phyloP scores from a whole-genome alignment of 1,140 invertebrate species.

The Solenopsis invicta region DNA sequence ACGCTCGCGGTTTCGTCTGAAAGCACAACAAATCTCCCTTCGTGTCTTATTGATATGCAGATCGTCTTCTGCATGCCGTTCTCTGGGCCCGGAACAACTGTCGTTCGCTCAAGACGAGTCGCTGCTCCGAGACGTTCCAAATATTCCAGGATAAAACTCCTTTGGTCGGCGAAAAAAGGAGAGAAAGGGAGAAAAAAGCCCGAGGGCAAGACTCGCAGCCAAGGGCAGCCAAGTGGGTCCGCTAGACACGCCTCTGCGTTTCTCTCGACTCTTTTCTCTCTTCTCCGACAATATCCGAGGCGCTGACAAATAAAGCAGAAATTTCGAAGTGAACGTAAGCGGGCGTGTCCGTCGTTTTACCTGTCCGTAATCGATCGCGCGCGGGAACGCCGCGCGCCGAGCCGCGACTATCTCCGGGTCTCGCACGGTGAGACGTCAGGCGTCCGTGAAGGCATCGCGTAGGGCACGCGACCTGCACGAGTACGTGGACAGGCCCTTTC shows the following conservation, averaged over 20 bases:
- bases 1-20: background rate
- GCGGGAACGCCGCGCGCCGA: background rate
- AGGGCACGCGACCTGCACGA: slow-evolving; percentile 74
- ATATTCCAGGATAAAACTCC: slow-evolving; percentile 20
- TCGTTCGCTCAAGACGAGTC: slow-evolving; percentile 24
- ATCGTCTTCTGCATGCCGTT: slow-evolving; percentile 1
- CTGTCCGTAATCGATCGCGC: slow-evolving; percentile 30
- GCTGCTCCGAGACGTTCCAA: background rate
- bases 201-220: slow-evolving; percentile 74
- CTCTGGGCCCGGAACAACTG: slow-evolving; percentile 10
- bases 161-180: background rate
- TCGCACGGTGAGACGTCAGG: slow-evolving; percentile 65
- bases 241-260: slow-evolving; percentile 54
- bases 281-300: slow-evolving; percentile 11
- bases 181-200: slow-evolving; percentile 62
- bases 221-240: slow-evolving; percentile 77
- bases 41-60: slow-evolving; percentile 48
- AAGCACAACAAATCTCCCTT: background rate
- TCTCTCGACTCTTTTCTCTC: slow-evolving; percentile 31
- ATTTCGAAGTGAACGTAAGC: slow-evolving; percentile 36
- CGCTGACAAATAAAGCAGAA: slow-evolving; percentile 28
- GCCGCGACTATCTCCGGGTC: background rate
- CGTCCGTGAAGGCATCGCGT: slow-evolving; percentile 34
- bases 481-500: slow-evolving; percentile 59
- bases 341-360: slow-evolving; percentile 17